Evolutionary conservation across 2,888 invertebrate species (phyloP), one percentile per base, ranked within the genome.

Genomic region (Apamea monoglypha): DNA sequence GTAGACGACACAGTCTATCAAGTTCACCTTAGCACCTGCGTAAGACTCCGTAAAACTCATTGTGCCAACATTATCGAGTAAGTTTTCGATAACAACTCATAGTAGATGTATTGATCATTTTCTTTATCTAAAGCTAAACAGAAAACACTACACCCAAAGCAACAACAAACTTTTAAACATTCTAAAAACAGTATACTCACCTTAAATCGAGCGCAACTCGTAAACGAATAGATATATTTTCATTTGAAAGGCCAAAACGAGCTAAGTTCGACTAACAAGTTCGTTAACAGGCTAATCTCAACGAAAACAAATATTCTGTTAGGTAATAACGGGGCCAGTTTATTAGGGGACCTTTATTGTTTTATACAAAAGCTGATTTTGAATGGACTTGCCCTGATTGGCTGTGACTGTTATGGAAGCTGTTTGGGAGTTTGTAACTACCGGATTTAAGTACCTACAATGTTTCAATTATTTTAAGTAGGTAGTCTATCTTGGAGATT

Each of bases 281-380:
- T 93, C 87, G 90, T 90, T 92, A 93, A 91, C 90, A 88, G 90
- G 89, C 91, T 91, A 93, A 93, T 93, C 92, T 92, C 87, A 91
- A 90, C 89, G 78, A 90, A 90, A 93, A 93, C 91, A 91, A 92
- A 92, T 91, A 92, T 88, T 84, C 85, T 36, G 36, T 78, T n/a
- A 67, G 40, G 32, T 69, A 75, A 73, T 83, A 82, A 84, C 83
- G 78, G 76, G 53, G 40, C 56, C 80, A 73, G 70, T 86, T 87
- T 84, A 82, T 81, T 81, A 74, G 1, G 61, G 10, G 78, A 14
- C 76, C 66, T 74, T 90, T 89, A 90, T 84, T 90, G 90, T 90
- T 89, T 78, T 64, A 63, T 78, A 85, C 83, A 88, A 84, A 87
- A 73, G 83, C 59, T 72, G 74, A 63, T 78, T 79, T 74, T 74